Evolutionary conservation across 1,140 invertebrate genomes (phyloP).

Genomic region (Planococcus citri): DNA sequence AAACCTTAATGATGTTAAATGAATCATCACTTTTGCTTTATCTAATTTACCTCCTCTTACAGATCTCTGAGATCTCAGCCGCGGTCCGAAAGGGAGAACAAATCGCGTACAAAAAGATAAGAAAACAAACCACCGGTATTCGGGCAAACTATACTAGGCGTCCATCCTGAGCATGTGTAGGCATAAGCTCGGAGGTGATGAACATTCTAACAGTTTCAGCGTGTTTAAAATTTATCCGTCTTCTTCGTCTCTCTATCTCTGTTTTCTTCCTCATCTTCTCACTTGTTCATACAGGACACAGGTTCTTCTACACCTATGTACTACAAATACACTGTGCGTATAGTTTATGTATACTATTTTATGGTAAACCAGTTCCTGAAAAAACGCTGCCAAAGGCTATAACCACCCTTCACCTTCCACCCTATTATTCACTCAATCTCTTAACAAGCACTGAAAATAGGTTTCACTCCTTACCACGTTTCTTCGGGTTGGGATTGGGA

Average conservation of each 20-base stretch:
- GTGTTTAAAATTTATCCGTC: neutral
- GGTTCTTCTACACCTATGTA: no score
- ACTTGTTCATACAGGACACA: no score
- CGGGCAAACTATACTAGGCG: no score
- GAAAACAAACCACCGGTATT: no score
- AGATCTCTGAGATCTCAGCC: no score
- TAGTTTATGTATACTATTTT: neutral
- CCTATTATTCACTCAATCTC: conserved; percentile 14
- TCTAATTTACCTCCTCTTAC: neutral
- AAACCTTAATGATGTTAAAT: neutral
- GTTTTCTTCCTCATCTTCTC: no score
- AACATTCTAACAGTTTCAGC: neutral
- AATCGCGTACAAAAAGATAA: no score
- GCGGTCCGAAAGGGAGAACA: no score
- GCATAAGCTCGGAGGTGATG: neutral
- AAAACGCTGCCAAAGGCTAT: neutral
- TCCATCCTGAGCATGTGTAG: no score
- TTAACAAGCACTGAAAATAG: conserved; percentile 5
- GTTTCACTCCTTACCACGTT: neutral
- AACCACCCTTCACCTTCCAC: neutral
- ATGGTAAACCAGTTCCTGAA: neutral
- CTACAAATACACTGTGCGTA: neutral
- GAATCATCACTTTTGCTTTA: neutral
- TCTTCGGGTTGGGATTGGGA: neutral
- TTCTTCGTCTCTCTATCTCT: no score